Conservation (phyloP, 1,140 invertebrate species). For the Camponotus pennsylvanicus region DNA sequence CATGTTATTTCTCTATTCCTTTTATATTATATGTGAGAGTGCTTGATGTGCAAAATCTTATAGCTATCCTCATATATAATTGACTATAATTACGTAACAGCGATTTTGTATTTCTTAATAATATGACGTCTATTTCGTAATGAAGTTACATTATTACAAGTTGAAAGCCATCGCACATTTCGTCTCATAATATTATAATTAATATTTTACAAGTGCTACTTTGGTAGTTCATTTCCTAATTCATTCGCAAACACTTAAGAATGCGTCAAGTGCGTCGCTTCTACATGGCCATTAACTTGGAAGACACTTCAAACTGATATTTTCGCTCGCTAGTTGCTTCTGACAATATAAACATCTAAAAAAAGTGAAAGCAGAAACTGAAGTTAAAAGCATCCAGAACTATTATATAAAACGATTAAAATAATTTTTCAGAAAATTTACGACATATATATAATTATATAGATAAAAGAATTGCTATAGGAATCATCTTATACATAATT, state of each 20-base stretch:
- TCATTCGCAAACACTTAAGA: slow-evolving; percentile 51
- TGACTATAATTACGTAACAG: slow-evolving; percentile 57
- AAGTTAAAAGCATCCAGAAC: neutral
- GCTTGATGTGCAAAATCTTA: slow-evolving; percentile 24
- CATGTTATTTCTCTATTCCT: neutral
- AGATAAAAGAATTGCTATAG: neutral
- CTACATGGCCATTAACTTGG: slow-evolving; percentile 53
- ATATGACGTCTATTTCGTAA: neutral
- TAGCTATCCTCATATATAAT: slow-evolving; percentile 62
- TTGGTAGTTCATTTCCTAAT: slow-evolving; percentile 35
- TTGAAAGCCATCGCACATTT: slow-evolving; percentile 27
- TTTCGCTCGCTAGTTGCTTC: slow-evolving; percentile 38
- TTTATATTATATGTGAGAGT: neutral
- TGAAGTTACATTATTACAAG: slow-evolving; percentile 6
- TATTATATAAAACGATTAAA: neutral
- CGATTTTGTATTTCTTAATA: slow-evolving; percentile 25
- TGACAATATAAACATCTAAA: slow-evolving; percentile 26
- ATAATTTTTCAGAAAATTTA: neutral
- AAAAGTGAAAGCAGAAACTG: slow-evolving; percentile 7
- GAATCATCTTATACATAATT: neutral
- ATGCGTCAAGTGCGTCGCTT: slow-evolving; percentile 38
- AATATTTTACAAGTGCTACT: slow-evolving; percentile 45
- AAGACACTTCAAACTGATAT: slow-evolving; percentile 44
- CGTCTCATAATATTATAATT: slow-evolving; percentile 39
- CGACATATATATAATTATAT: neutral